phyloP scores from a whole-genome alignment of 2,797 vertebrate species.

The Sebastes steindachneri region DNA sequence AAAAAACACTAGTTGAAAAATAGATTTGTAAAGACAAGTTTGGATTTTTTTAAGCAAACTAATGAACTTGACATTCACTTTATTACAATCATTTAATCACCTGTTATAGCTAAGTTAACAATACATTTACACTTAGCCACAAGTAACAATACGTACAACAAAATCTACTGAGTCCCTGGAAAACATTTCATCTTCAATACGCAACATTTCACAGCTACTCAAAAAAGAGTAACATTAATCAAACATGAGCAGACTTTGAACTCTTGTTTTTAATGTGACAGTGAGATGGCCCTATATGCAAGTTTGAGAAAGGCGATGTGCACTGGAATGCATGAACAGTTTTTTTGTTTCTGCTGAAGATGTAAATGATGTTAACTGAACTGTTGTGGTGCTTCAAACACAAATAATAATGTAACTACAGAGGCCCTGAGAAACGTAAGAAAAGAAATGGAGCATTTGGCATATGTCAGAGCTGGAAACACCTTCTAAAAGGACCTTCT shows the following conservation, averaged over 20 bases:
- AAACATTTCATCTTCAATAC: neutral
- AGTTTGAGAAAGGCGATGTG: constrained; percentile 7
- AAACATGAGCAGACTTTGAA: constrained; percentile 1
- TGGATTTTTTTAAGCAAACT: constrained; percentile 4
- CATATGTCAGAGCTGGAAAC: constrained; percentile 13
- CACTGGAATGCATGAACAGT: neutral
- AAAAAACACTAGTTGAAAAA: constrained; percentile 28
- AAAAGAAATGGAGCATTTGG: constrained; percentile 13
- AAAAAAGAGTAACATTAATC: neutral
- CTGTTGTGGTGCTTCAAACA: neutral
- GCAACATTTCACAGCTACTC: neutral
- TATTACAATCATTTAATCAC: constrained; percentile 13
- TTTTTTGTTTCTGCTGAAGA: neutral
- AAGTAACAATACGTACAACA: neutral
- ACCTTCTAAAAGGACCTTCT: neutral
- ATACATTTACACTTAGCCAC: constrained; percentile 5
- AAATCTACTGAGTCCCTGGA: neutral
- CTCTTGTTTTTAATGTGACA: constrained; percentile 5
- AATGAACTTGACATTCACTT: constrained; percentile 15
- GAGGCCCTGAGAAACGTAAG: neutral
- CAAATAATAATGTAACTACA: neutral
- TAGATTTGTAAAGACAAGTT: neutral
- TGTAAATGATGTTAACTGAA: neutral
- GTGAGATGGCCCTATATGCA: neutral
- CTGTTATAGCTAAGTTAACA: constrained; percentile 5